Conservation (phyloP, 2,888 invertebrate species). For the Drosophila mulleri region DNA sequence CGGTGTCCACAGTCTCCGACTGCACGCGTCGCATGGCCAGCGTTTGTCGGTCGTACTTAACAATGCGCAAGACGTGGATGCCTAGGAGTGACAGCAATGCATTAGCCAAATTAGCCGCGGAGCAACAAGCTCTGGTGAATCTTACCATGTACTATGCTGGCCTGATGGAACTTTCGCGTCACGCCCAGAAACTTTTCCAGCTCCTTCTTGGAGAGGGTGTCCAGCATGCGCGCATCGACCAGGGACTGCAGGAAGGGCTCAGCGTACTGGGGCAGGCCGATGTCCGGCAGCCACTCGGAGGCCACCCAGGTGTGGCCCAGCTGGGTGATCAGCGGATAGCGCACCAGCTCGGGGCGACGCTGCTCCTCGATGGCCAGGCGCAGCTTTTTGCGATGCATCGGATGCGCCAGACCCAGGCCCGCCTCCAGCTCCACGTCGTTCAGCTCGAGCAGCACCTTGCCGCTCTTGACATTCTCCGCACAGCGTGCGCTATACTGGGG, state of each 20-base stretch:
- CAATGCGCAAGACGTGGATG: slow-evolving; percentile 95
- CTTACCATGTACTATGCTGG: slow-evolving; percentile 94
- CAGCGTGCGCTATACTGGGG: slow-evolving; percentile 95
- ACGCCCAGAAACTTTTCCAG: slow-evolving; percentile 96
- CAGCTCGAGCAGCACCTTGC: slow-evolving; percentile 96
- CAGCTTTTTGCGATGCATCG: slow-evolving; percentile 96
- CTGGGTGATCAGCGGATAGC: slow-evolving; percentile 94
- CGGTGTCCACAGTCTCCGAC: slow-evolving; percentile 94
- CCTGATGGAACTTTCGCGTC: slow-evolving; percentile 97
- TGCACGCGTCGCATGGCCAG: slow-evolving; percentile 94
- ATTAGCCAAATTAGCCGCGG: too few relatives aligned
- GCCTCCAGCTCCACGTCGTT: slow-evolving; percentile 96
- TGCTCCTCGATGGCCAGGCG: slow-evolving; percentile 97
- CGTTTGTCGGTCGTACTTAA: slow-evolving; percentile 96
- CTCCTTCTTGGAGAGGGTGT: slow-evolving; percentile 96
- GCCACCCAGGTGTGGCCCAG: slow-evolving; percentile 97
- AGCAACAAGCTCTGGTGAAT: too few relatives aligned
- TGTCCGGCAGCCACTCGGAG: slow-evolving; percentile 95
- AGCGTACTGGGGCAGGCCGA: slow-evolving; percentile 95
- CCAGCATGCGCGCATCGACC: slow-evolving; percentile 97
- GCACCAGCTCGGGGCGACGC: slow-evolving; percentile 93
- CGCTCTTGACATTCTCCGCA: slow-evolving; percentile 97
- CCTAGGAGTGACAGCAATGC: slow-evolving; percentile 56
- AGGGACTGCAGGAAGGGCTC: slow-evolving; percentile 95
- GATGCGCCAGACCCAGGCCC: slow-evolving; percentile 95